These are phyloP conservation scores for Eulemur albifrons DNA, from an alignment of 2,797 vertebrate species.

Conservation along the genomic window DNA sequence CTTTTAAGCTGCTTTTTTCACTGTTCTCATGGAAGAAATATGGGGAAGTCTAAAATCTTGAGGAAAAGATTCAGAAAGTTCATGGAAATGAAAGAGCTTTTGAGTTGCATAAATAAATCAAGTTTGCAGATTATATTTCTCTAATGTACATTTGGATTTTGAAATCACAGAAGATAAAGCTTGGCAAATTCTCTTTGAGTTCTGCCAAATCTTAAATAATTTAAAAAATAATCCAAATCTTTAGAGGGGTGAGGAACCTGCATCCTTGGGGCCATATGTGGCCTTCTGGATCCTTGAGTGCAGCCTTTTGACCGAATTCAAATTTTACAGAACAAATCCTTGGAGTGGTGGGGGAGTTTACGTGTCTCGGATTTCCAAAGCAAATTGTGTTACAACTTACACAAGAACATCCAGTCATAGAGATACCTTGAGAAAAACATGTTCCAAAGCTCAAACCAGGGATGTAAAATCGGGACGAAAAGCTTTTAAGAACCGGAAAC, in stretches of 20 bases:
- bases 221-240: constrained; percentile 25
- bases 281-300: neutral
- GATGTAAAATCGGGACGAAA: neutral
- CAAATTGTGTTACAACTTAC: neutral
- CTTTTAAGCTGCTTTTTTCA: constrained; percentile 58
- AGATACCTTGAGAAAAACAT: neutral
- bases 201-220: constrained; percentile 47
- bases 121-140: constrained; percentile 25
- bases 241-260: neutral
- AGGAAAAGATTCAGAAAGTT: constrained; percentile 29
- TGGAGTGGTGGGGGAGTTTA: neutral
- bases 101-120: constrained; percentile 40
- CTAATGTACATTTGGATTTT: constrained; percentile 19
- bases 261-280: neutral
- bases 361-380: constrained; percentile 46
- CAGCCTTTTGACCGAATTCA: neutral
- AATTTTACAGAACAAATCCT: neutral
- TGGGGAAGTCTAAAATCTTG: neutral
- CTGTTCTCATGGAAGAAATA: constrained; percentile 33
- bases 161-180: constrained; percentile 32
- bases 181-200: constrained; percentile 31
- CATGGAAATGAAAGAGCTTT: constrained; percentile 36
- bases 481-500: neutral
- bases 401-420: neutral
- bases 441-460: neutral